Evolutionary conservation across 2,888 invertebrate species (phyloP).

Genomic region (Cryptocheilus praepositus): DNA sequence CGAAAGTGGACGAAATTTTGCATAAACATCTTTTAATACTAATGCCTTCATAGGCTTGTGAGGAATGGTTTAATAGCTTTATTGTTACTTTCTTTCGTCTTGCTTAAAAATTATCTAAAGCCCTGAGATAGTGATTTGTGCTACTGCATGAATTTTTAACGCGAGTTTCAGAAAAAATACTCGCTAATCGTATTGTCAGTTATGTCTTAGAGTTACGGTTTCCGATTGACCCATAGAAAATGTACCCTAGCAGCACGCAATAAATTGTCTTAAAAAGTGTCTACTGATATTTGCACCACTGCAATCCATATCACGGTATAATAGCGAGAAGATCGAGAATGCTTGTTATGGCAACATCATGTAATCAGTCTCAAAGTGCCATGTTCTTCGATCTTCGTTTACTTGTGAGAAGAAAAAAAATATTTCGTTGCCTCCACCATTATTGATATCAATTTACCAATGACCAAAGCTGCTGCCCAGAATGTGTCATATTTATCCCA

Average conservation of each 20-base stretch:
- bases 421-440: too few species aligned
- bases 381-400: too few species aligned
- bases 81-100: slow-evolving; percentile 10
- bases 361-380: too few species aligned
- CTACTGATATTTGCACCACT: too few species aligned
- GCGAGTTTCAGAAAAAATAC: slow-evolving; percentile 3
- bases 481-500: too few species aligned
- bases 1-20: not conserved
- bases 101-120: slow-evolving; percentile 25
- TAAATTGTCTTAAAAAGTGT: not conserved
- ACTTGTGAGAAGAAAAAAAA: too few species aligned
- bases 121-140: slow-evolving; percentile 32
- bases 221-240: not conserved
- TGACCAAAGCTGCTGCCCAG: too few species aligned
- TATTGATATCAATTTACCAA: too few species aligned
- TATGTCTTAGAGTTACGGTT: not conserved
- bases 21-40: slow-evolving; percentile 10
- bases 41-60: not conserved
- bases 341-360: too few species aligned
- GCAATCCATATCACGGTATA: too few species aligned
- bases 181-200: slow-evolving; percentile 4
- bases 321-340: too few species aligned
- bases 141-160: not conserved
- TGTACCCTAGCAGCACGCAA: slow-evolving; percentile 16
- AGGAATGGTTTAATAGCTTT: slow-evolving; percentile 10